These are phyloP conservation scores for Chloroclysta siterata DNA, from an alignment of 2,888 invertebrate species.

Conservation along the genomic window DNA sequence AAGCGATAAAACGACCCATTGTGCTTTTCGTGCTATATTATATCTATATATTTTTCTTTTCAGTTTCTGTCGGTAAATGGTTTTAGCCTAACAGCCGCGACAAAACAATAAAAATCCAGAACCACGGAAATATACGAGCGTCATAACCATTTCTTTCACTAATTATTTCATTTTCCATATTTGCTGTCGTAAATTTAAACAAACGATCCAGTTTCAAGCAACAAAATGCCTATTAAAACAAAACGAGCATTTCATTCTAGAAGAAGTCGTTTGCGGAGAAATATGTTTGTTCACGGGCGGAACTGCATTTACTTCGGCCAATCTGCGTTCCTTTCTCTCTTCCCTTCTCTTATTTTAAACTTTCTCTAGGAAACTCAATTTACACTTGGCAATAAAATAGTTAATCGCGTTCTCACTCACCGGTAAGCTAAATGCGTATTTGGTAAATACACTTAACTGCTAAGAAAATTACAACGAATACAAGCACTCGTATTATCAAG, in stretches of 20 bases:
- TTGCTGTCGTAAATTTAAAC: constrained; percentile 39
- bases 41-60: not conserved
- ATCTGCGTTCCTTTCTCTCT: constrained; percentile 28
- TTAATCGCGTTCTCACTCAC: not conserved
- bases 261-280: constrained; percentile 45
- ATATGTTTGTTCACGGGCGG: constrained; percentile 41
- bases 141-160: constrained; percentile 35
- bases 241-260: constrained; percentile 44
- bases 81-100: not conserved
- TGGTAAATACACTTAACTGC: too few relatives aligned
- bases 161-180: constrained; percentile 44
- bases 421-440: too few relatives aligned
- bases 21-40: not conserved
- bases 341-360: constrained; percentile 29
- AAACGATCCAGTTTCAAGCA: constrained; percentile 42
- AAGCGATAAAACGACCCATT: not conserved
- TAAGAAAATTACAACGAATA: too few relatives aligned
- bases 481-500: too few relatives aligned
- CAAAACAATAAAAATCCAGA: constrained; percentile 17
- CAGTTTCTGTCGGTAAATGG: not conserved
- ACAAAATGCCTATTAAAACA: constrained; percentile 47
- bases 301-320: constrained; percentile 37
- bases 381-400: constrained; percentile 18
- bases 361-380: constrained; percentile 26
- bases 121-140: constrained; percentile 20